Conservation (phyloP, 37 sponge, comb jelly and placozoan species). For the Theonella swinhoei region DNA sequence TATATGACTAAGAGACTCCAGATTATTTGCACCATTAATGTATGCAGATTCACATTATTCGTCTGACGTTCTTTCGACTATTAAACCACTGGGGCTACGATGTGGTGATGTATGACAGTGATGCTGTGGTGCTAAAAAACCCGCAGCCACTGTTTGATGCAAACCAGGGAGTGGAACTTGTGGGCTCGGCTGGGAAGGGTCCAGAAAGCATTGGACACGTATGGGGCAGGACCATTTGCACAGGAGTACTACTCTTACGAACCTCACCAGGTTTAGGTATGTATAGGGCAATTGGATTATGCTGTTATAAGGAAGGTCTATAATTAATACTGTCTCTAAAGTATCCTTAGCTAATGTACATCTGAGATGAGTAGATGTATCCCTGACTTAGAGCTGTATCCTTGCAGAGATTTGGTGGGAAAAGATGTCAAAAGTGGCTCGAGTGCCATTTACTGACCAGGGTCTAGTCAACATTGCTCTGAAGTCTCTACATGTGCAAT, state of each 20-base stretch:
- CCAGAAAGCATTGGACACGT: slow-evolving; percentile 1
- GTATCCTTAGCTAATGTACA: no score
- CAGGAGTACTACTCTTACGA: slow-evolving; percentile 21
- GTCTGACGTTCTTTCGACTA: slow-evolving; percentile 12
- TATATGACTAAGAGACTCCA: not conserved
- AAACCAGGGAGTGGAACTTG: not conserved
- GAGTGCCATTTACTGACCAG: slow-evolving; percentile 11
- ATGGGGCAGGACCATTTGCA: slow-evolving; percentile 33
- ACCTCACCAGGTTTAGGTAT: not conserved
- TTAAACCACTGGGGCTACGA: slow-evolving; percentile 32
- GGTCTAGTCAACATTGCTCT: slow-evolving; percentile 25
- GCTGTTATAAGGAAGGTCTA: not conserved
- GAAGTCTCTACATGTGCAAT: not conserved
- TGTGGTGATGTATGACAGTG: slow-evolving; percentile 21
- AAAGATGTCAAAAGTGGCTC: slow-evolving; percentile 4
- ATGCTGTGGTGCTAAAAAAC: slow-evolving; percentile 19
- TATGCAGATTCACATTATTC: slow-evolving; percentile 18
- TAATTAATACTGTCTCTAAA: not conserved
- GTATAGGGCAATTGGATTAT: not conserved
- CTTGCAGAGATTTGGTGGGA: slow-evolving; percentile 3
- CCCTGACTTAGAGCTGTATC: no score
- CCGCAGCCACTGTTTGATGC: slow-evolving; percentile 21
- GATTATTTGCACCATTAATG: not conserved
- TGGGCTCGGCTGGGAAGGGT: slow-evolving; percentile 22
- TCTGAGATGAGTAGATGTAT: no score